Percentiles rank a stretch among this genome's conserved stretches.
Conservation (phyloP, 2,113 vertebrate species). For the Corvus cornix region DNA sequence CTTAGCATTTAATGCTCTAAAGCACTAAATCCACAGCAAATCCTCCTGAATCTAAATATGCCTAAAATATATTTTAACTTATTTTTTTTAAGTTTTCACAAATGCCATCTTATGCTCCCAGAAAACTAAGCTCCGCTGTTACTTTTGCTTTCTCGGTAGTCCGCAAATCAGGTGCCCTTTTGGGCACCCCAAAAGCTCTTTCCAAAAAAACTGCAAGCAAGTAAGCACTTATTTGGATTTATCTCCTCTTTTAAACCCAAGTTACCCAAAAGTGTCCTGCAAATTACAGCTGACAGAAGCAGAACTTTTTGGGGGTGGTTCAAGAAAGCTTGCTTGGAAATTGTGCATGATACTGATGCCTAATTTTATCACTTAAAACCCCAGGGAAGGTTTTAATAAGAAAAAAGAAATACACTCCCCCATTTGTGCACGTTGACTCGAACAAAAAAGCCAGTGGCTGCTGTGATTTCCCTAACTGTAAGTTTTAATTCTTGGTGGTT, state of each 20-base stretch:
- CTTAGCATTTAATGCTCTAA: slow-evolving; percentile 24
- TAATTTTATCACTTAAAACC: neutral
- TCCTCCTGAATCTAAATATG: slow-evolving; percentile 9
- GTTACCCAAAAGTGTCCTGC: neutral
- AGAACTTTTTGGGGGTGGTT: neutral
- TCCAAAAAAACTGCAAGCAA: neutral
- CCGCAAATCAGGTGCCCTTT: neutral
- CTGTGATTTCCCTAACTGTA: neutral
- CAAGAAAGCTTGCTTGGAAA: neutral
- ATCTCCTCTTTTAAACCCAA: neutral
- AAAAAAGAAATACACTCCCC: neutral
- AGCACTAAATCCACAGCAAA: slow-evolving; percentile 59
- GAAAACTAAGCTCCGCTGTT: neutral
- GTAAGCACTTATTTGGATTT: neutral
- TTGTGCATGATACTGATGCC: fast-evolving
- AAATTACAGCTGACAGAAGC: neutral
- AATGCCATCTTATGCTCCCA: neutral
- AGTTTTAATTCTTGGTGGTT: neutral
- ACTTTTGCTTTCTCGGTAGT: neutral
- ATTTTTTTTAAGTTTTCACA: neutral
- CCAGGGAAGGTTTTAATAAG: neutral
- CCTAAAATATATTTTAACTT: neutral
- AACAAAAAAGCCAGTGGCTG: neutral
- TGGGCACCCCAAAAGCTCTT: neutral
- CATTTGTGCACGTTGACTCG: neutral